phyloP scores from a whole-genome alignment of 1,140 invertebrate genomes.

The Drosophila tropicalis region DNA sequence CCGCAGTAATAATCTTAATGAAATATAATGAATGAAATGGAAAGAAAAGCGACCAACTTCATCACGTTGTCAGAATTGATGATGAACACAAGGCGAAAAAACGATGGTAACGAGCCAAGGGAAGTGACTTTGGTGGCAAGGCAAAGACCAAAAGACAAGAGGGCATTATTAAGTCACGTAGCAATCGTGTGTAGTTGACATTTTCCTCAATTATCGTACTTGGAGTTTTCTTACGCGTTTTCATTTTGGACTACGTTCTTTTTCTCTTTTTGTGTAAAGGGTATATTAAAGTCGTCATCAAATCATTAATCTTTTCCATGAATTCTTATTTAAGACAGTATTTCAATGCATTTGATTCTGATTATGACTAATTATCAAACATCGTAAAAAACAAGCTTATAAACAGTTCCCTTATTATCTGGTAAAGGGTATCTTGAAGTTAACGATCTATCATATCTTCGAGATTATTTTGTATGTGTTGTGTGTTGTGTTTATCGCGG shows the following conservation, averaged over 20 bases:
- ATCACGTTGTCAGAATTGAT: conserved; percentile 26
- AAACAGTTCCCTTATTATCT: too few species aligned
- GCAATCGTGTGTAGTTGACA: conserved; percentile 71
- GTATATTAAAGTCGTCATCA: neutral
- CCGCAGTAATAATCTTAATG: conserved; percentile 48
- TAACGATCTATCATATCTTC: too few species aligned
- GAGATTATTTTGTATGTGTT: too few species aligned
- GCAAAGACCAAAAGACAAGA: conserved; percentile 46
- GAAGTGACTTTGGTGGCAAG: neutral
- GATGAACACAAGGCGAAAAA: conserved; percentile 38
- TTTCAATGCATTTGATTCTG: too few species aligned
- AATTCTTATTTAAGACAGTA: too few species aligned
- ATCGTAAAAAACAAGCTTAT: too few species aligned
- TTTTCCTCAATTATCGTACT: conserved; percentile 78
- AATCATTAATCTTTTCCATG: too few species aligned
- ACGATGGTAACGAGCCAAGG: conserved; percentile 37
- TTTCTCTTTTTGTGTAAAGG: neutral
- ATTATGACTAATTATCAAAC: too few species aligned
- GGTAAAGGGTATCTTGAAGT: too few species aligned
- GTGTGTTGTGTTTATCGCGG: too few species aligned
- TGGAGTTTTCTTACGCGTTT: conserved; percentile 72
- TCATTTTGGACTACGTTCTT: conserved; percentile 10
- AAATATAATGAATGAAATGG: conserved; percentile 53
- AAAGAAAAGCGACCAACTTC: conserved; percentile 21
- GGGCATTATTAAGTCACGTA: conserved; percentile 77